Evolutionary conservation across 2,797 vertebrate genomes (phyloP), one percentile per base, ranked within the genome.

Genomic region (Sphaeramia orbicularis): DNA sequence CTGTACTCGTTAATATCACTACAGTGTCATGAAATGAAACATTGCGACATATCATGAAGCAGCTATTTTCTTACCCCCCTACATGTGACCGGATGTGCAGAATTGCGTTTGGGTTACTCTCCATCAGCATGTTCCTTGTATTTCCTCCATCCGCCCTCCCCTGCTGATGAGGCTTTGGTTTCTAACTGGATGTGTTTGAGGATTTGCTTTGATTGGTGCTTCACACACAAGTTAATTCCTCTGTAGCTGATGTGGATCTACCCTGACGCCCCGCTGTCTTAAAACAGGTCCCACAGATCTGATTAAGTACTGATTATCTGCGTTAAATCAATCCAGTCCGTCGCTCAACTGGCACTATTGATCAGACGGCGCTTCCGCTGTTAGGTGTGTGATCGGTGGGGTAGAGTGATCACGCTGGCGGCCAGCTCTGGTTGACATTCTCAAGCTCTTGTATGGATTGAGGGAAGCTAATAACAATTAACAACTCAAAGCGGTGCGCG

Each of bases 261-360:
- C 30, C 14, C 41, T 58, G 60, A 69, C 70, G 10, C 27, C 35
- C 21, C 18, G 50, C 62, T 64, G 76, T 77, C 76, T 74, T 75
- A 60, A 66, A 82, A 54, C 48, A 7, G 53, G 21, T 66, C 58
- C 47, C 2, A 16, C 37, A 53, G 43, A 65, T 58, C 80, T 60
- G 60, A 74, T 89, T 56, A 61, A 53, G 56, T 6, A 4, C 76
- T 70, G 61, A 76, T 78, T 69, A 76, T 71, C 79, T 50, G 1
- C 71, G 44, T 52, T 41, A 8, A 71, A 81, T 86, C 83, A 78
- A 62, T 82, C 76, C 24, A 1, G 60, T 15, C 60, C 47, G 55
- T 64, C 53, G 19, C 75, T 76, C 40, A 56, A 57, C 73, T 54
- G 67, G 50, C 21, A 2, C 15, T 51, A 84, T 86, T 7, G 83